phyloP scores from a whole-genome alignment of 2,113 vertebrate genomes.

The Prionailurus bengalensis region DNA sequence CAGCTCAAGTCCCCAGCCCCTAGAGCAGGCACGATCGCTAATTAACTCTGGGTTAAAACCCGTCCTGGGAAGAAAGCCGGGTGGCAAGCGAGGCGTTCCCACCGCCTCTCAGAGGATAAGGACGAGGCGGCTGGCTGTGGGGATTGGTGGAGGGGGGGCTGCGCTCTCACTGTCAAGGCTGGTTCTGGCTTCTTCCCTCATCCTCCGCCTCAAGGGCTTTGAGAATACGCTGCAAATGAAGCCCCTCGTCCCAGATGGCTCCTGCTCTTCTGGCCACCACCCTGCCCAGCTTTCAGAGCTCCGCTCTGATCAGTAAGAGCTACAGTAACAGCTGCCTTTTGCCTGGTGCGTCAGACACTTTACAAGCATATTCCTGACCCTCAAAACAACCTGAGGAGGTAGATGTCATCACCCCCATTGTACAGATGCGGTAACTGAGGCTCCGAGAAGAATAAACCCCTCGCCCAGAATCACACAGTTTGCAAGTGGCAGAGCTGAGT shows the following conservation, averaged over 20 bases:
- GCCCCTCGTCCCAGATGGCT: background rate
- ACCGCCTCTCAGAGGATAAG: background rate
- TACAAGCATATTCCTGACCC: background rate
- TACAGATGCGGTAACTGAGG: background rate
- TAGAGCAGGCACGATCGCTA: background rate
- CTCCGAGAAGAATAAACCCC: background rate
- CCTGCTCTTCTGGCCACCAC: background rate
- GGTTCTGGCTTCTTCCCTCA: background rate
- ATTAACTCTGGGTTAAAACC: slow-evolving; percentile 65
- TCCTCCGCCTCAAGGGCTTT: background rate
- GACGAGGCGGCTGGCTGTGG: background rate
- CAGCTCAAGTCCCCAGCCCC: slow-evolving; percentile 7
- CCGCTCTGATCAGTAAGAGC: background rate
- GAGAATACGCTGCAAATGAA: slow-evolving; percentile 50
- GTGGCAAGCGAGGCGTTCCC: background rate
- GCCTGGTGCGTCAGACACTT: background rate
- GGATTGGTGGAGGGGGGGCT: background rate
- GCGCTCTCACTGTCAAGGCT: background rate
- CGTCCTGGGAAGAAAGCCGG: background rate
- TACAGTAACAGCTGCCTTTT: background rate
- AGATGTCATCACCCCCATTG: no score
- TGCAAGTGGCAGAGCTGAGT: background rate
- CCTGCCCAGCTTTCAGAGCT: background rate
- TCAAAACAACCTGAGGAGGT: background rate
- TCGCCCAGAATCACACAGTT: background rate